Evolutionary conservation across 2,797 vertebrate species (phyloP), one percentile per base, ranked within the genome.

Genomic region (Gorsachius magnificus): DNA sequence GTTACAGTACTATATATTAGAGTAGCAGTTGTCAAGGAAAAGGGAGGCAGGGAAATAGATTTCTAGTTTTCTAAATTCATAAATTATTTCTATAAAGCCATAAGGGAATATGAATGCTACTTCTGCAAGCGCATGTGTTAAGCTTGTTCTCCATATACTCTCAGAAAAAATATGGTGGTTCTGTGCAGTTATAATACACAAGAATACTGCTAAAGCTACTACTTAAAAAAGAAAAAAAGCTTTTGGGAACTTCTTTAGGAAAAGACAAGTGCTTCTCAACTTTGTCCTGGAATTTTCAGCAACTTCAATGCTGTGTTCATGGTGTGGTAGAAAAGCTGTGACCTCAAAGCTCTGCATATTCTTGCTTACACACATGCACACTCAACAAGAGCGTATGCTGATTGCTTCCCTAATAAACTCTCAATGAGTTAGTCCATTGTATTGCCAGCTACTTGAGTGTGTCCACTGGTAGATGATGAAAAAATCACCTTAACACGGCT

Each of bases 281-380:
- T 69, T 76, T 71, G 7, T 88, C 45, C 43, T 89, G 68, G 31
- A 45, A 29, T 78, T 68, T 68, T 57, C 35, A 64, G 13, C 41
- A n/a, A 6, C 35, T 85, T 83, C 19, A 13, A 0, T 74, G 9
- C 26, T 48, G 18, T 36, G 19, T 74, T 70, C 14, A 3, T n/a
- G 31, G 36, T 5, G 35, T 33, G 5, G 25, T 33, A 17, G 75
- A 71, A 69, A 25, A 69, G 51, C 61, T 64, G 56, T 72, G 65
- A 82, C 64, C 82, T 50, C n/a, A 8, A 17, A 51, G 48, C 22
- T 90, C 31, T 63, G 13, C 17, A 29, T 33, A 35, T 65, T 83
- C 6, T 4, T 45, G 43, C 54, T 54, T 35, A 0, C 5, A 1
- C n/a, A n/a, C n/a, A n/a, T n/a, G n/a, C n/a, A n/a, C n/a, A n/a